Base-by-base conservation (phyloP, 2,113 vertebrate species). In the Ochotona curzoniae region DNA sequence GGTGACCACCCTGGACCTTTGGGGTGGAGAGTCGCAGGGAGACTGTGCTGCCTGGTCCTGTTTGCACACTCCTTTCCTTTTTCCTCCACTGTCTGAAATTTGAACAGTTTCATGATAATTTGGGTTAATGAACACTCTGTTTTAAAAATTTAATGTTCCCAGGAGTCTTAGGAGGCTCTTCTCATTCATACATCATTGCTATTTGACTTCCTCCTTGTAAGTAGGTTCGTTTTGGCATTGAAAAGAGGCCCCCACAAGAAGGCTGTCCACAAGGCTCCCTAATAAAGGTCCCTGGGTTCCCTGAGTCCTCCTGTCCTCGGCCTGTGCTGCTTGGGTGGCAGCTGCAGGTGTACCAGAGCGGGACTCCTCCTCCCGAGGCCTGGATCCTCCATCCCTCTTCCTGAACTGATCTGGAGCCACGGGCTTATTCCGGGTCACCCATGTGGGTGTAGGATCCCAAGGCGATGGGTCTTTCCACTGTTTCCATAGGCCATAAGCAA, bases 101-200 rank as follows among this genome's bases (percentile, higher is more conserved):
- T 7, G 30, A 79, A n/a, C n/a, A 83, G 44, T 75, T 93, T 51
- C 47, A 91, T 91, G 89, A 79, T 74, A 54, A 83, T 93, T 93
- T 93, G 75, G 54, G 67, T 74, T 95, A 81, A 91, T 0, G 6
- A 92, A 44, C 69, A 89, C 32, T 28, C 89, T 88, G 54, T 73
- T 95, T 93, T 30, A 95, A 89, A 83, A 74, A 63, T 66, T 32
- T 73, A 51, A 47, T 11, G 5, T 79, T 78, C 69, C 30, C 44
- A 81, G 28, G 30, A 79, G 70, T 47, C 76, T 91, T 70, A 54
- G 73, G 75, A 78, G n/a, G 64, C 38, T 64, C 9, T 74, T 8
- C 30, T 90, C 88, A 80, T 81, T 89, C 57, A 61, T 60, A 61
- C 4, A 7, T 61, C 75, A 32, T 66, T 71, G 26, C 80, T 38